Percentiles rank a stretch among this genome's conserved stretches.
These are phyloP conservation scores for Probosciger aterrimus DNA, from an alignment of 2,113 vertebrate genomes.

Conservation along the genomic window DNA sequence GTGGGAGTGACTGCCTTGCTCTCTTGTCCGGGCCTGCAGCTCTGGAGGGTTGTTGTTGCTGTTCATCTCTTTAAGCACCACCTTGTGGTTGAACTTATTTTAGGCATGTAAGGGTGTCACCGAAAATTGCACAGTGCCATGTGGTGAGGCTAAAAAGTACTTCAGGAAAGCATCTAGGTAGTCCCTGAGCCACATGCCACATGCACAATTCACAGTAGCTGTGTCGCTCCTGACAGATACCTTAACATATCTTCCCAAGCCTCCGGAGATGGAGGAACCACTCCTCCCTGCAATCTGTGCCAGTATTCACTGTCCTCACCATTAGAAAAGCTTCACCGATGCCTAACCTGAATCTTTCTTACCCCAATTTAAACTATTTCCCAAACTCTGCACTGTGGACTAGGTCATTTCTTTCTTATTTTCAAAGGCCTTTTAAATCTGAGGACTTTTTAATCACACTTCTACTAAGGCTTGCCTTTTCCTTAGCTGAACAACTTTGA, in stretches of 20 bases:
- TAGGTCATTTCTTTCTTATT: neutral
- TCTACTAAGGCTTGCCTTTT: neutral
- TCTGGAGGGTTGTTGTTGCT: neutral
- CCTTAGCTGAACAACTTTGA: neutral
- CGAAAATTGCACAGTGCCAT: fast-evolving
- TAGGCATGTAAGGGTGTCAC: neutral
- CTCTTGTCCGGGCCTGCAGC: neutral
- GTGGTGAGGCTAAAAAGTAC: neutral
- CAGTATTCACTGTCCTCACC: neutral
- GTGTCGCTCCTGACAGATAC: neutral
- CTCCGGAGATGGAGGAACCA: neutral
- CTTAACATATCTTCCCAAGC: neutral
- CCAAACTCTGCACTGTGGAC: neutral
- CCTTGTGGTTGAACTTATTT: neutral
- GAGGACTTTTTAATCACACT: neutral
- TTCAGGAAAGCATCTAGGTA: neutral
- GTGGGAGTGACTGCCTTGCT: neutral
- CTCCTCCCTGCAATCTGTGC: neutral
- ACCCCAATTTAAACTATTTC: neutral
- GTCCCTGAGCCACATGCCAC: neutral
- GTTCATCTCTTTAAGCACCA: neutral
- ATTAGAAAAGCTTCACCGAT: neutral
- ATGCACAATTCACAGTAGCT: neutral
- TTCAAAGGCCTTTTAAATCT: neutral
- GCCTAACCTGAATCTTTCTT: neutral